Conservation (phyloP, 2,888 invertebrate genomes). For the Dicyrtoma fusca region DNA sequence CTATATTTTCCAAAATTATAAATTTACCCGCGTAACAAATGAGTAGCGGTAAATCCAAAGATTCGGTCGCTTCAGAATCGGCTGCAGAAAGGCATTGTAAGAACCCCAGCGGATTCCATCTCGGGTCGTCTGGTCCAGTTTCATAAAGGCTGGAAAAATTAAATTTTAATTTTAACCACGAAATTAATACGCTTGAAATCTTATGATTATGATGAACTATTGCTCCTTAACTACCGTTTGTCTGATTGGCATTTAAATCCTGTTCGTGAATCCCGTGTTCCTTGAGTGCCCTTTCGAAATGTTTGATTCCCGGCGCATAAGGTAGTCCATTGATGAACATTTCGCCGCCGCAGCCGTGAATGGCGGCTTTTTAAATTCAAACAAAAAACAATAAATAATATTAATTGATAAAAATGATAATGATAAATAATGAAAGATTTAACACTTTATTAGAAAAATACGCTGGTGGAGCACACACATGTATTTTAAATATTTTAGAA, state of each 20-base stretch:
- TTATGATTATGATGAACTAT: background rate
- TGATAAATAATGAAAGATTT: too few relatives aligned
- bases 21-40: slow-evolving; percentile 16
- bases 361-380: background rate
- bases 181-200: too few relatives aligned
- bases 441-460: too few relatives aligned
- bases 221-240: slow-evolving; percentile 1
- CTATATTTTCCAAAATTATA: too few relatives aligned
- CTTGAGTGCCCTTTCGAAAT: slow-evolving; percentile 12
- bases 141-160: slow-evolving; percentile 27
- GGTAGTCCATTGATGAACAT: slow-evolving; percentile 10
- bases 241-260: slow-evolving; percentile 36
- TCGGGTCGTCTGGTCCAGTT: slow-evolving; percentile 25
- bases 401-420: too few relatives aligned
- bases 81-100: slow-evolving; percentile 25
- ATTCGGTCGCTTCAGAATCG: slow-evolving; percentile 24
- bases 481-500: too few relatives aligned
- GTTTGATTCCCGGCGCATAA: slow-evolving; percentile 4
- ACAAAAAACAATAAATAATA: too few relatives aligned
- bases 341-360: slow-evolving; percentile 29
- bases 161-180: background rate
- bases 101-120: slow-evolving; percentile 34
- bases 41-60: slow-evolving; percentile 12
- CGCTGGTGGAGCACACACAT: too few relatives aligned
- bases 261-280: slow-evolving; percentile 6